phyloP scores from a whole-genome alignment of 2,113 vertebrate species.

The Zeus faber region DNA sequence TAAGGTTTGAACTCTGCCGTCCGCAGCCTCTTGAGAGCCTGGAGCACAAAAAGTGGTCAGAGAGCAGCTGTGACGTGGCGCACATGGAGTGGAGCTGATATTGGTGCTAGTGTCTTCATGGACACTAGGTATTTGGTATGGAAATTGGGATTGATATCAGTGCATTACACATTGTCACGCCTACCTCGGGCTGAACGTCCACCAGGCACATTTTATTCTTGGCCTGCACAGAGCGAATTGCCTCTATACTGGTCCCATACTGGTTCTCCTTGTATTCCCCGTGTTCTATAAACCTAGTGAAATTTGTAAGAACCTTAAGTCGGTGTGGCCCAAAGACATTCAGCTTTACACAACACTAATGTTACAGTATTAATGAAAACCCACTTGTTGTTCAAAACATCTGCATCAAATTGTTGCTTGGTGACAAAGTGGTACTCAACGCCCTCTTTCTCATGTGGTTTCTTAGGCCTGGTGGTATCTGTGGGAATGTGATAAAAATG shows the following conservation, averaged over 20 bases:
- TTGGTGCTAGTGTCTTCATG: too few relatives aligned
- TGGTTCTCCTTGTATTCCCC: slow-evolving; percentile 94
- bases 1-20: slow-evolving; percentile 93
- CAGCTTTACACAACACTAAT: neutral
- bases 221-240: slow-evolving; percentile 87
- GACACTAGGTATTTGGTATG: too few relatives aligned
- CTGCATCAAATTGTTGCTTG: slow-evolving; percentile 88
- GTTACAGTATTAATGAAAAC: slow-evolving; percentile 22
- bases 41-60: slow-evolving; percentile 13
- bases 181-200: slow-evolving; percentile 92
- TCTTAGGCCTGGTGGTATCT: slow-evolving; percentile 92
- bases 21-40: slow-evolving; percentile 88
- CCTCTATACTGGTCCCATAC: slow-evolving; percentile 94
- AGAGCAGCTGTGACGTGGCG: neutral
- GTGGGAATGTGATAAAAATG: neutral
- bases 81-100: too few relatives aligned
- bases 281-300: slow-evolving; percentile 87
- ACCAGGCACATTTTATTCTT: slow-evolving; percentile 93
- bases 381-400: slow-evolving; percentile 89
- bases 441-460: slow-evolving; percentile 91
- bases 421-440: slow-evolving; percentile 96
- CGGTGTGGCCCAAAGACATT: neutral
- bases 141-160: too few relatives aligned
- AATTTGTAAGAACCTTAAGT: neutral
- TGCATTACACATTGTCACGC: too few relatives aligned